phyloP scores from a whole-genome alignment of 2,797 vertebrate genomes.

The Gambelia wislizenii region DNA sequence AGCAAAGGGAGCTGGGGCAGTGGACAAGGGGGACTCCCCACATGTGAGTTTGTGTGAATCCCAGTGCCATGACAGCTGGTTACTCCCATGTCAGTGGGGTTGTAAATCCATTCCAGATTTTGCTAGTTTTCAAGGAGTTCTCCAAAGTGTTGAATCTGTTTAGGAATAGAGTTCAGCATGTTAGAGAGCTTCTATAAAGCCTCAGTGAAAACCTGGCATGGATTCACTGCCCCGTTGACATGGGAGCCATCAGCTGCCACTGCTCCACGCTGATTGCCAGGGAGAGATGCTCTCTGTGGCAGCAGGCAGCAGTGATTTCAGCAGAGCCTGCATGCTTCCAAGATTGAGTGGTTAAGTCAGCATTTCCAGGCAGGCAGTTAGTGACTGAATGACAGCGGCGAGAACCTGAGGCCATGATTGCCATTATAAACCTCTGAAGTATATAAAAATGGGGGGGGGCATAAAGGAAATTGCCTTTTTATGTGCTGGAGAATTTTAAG shows the following conservation, averaged over 20 bases:
- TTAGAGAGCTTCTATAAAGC: no score
- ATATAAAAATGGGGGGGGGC: constrained; percentile 68
- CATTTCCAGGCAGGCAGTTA: constrained; percentile 72
- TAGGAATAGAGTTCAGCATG: no score
- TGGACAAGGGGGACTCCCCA: constrained; percentile 51
- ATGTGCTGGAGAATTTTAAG: constrained; percentile 72
- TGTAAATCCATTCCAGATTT: no score
- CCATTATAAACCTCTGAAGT: constrained; percentile 75
- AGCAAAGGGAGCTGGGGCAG: constrained; percentile 52
- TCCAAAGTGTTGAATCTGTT: no score
- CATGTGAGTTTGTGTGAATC: constrained; percentile 41
- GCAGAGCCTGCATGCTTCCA: constrained; percentile 30
- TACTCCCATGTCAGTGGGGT: no score
- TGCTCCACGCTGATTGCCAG: constrained; percentile 22
- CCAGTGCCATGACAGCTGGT: neutral
- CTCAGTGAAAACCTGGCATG: no score
- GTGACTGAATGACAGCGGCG: constrained; percentile 72
- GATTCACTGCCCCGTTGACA: no score
- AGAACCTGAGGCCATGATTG: constrained; percentile 73
- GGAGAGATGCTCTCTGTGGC: constrained; percentile 61
- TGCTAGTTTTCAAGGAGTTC: no score
- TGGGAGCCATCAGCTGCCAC: neutral
- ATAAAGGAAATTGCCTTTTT: constrained; percentile 77
- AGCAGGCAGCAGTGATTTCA: constrained; percentile 7
- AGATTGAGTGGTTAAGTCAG: constrained; percentile 73